Evolutionary conservation across 2,888 invertebrate genomes (phyloP).

Genomic region (Hyalella azteca): DNA sequence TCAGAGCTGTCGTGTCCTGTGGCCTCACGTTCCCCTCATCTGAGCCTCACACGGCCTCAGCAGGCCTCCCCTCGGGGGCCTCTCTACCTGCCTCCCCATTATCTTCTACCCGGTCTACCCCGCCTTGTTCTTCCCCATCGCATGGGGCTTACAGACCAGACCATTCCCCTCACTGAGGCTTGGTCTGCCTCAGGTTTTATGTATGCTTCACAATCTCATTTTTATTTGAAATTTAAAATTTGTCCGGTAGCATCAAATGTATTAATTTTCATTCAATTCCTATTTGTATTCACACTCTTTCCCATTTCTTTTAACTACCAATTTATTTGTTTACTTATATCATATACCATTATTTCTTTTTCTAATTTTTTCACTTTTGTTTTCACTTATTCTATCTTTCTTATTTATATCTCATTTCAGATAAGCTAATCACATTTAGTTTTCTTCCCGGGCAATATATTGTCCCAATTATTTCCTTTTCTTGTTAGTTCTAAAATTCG

Average conservation of each 20-base stretch:
- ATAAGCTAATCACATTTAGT: too few relatives aligned
- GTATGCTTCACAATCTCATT: neutral
- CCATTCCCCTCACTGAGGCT: neutral
- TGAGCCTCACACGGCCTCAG: slow-evolving; percentile 1
- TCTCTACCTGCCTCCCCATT: slow-evolving; percentile 48
- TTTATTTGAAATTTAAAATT: neutral
- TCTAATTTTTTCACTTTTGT: too few relatives aligned
- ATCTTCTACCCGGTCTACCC: slow-evolving; percentile 39
- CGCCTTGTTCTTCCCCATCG: slow-evolving; percentile 44
- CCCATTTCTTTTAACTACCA: neutral
- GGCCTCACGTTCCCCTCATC: neutral
- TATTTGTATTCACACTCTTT: neutral
- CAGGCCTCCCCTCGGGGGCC: neutral
- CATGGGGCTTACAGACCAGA: slow-evolving; percentile 26
- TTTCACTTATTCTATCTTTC: too few relatives aligned
- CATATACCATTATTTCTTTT: neutral
- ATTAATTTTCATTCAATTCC: neutral
- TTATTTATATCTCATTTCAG: too few relatives aligned
- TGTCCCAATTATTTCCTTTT: too few relatives aligned
- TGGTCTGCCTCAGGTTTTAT: neutral
- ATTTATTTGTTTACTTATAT: neutral
- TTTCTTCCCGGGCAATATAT: too few relatives aligned
- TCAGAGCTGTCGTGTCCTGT: slow-evolving; percentile 14
- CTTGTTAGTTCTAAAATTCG: too few relatives aligned
- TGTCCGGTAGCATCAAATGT: neutral